Evolutionary conservation across 2,113 vertebrate genomes (phyloP), one percentile per base, ranked within the genome.

Genomic region (Gymnogyps californianus): DNA sequence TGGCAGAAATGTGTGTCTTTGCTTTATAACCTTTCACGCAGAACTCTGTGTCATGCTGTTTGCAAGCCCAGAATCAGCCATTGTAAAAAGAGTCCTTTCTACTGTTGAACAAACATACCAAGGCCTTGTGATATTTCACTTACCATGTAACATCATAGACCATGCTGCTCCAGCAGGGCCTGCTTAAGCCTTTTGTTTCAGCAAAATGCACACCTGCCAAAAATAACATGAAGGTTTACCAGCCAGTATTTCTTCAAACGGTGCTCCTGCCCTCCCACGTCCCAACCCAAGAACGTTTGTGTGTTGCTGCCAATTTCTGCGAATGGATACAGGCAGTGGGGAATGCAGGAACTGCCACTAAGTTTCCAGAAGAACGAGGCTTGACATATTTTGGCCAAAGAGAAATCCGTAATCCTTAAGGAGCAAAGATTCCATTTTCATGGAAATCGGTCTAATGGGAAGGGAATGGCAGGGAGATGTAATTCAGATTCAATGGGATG

Each of bases 131-230:
- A 84, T 89, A 13, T 32, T 44, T 90, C 12, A 11, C 71, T 67
- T 83, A 24, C 77, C 32, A 15, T 44, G 69, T 66, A 86, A 77
- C 52, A 69, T 87, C 87, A 20, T 38, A 59, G 84, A 47, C 91
- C 74, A 52, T 6, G 19, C 62, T 89, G 77, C 78, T 93, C 59
- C 77, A 61, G 61, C 58, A 90, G 61, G 71, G 16, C 36, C 75
- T 84, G 49, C 90, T 81, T 75, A 34, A 88, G 79, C 76, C 87
- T 93, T 95, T 97, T 96, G 18, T 55, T 93, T 69, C 54, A 42
- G 21, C 34, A 61, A 46, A 36, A 49, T 4, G 12, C 17, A 64
- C 59, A 49, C 65, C 87, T 83, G 88, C 84, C 93, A 90, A 86
- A 86, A 92, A 86, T 79, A 95, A 93, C 77, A 82, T 7, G 15